A percentile compares a stretch with the other conserved stretches of the same genome.
Conservation (phyloP, 1,140 invertebrate genomes). For the Babylonia areolata region DNA sequence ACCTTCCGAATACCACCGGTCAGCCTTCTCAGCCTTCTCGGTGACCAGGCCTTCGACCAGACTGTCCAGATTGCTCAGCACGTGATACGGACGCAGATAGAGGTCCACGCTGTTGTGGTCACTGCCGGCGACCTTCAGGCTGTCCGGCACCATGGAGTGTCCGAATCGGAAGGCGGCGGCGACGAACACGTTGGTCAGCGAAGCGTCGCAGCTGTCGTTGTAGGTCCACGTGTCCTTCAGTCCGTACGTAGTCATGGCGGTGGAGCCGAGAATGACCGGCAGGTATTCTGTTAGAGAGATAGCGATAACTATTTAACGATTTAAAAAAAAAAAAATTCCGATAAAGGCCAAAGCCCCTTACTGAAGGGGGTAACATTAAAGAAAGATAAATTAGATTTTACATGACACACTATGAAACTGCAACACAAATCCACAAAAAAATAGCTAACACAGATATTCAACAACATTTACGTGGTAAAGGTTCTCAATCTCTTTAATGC, state of each 20-base stretch:
- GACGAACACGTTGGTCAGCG: constrained; percentile 82
- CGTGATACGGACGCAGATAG: constrained; percentile 19
- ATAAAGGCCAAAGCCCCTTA: too few relatives aligned
- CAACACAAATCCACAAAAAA: too few relatives aligned
- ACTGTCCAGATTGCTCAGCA: constrained; percentile 4
- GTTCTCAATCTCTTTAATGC: too few relatives aligned
- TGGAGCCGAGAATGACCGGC: constrained; percentile 85
- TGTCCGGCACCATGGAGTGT: constrained; percentile 80
- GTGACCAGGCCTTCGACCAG: background rate
- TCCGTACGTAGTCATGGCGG: constrained; percentile 82
- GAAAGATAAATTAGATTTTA: too few relatives aligned
- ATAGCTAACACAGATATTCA: too few relatives aligned
- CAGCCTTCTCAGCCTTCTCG: background rate
- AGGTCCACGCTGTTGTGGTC: background rate
- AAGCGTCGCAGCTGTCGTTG: constrained; percentile 79
- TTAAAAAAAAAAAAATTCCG: too few relatives aligned
- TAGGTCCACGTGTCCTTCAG: constrained; percentile 59
- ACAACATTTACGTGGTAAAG: too few relatives aligned
- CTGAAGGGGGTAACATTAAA: too few relatives aligned
- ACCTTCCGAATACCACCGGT: constrained; percentile 25
- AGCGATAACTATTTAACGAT: too few relatives aligned
- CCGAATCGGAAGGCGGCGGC: constrained; percentile 81
- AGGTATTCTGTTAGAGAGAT: constrained; percentile 91
- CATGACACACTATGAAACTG: too few relatives aligned
- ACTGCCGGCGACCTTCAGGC: background rate